Evolutionary conservation across 2,113 vertebrate genomes (phyloP).

Genomic region (Etheostoma cragini): DNA sequence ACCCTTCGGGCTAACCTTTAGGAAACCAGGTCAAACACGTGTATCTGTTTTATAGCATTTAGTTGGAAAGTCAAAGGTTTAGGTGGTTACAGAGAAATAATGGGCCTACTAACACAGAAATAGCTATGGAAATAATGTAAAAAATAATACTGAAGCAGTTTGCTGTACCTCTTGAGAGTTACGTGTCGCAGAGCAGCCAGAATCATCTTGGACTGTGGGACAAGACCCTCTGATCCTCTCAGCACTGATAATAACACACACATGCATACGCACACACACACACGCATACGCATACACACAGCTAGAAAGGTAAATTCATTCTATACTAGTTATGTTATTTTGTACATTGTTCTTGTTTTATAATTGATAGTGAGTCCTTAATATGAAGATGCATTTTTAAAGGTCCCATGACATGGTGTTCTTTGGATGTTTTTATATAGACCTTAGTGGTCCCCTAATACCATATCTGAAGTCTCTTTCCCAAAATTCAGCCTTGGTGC

Average conservation of each 20-base stretch:
- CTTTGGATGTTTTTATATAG: no score
- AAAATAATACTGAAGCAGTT: not conserved
- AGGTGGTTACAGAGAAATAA: not conserved
- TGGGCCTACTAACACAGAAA: not conserved
- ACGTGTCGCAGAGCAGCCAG: constrained; percentile 45
- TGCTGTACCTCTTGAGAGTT: constrained; percentile 63
- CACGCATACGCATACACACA: not conserved
- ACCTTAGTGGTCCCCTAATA: no score
- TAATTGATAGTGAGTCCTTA: not conserved
- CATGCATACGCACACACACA: not conserved
- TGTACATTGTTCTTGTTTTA: not conserved
- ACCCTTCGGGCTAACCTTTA: not conserved
- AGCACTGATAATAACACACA: constrained; percentile 27
- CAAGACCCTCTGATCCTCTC: constrained; percentile 50
- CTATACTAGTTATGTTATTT: not conserved
- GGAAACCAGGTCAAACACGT: not conserved
- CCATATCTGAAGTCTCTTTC: no score
- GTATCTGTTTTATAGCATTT: not conserved
- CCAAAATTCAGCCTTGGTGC: no score
- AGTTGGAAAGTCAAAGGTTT: not conserved
- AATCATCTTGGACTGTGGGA: constrained; percentile 52
- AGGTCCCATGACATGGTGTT: no score
- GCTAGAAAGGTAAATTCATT: not conserved
- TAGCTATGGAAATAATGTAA: not conserved
- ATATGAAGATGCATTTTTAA: not conserved